phyloP scores from a whole-genome alignment of 1,140 invertebrate species.

The Lepidostoma basale region DNA sequence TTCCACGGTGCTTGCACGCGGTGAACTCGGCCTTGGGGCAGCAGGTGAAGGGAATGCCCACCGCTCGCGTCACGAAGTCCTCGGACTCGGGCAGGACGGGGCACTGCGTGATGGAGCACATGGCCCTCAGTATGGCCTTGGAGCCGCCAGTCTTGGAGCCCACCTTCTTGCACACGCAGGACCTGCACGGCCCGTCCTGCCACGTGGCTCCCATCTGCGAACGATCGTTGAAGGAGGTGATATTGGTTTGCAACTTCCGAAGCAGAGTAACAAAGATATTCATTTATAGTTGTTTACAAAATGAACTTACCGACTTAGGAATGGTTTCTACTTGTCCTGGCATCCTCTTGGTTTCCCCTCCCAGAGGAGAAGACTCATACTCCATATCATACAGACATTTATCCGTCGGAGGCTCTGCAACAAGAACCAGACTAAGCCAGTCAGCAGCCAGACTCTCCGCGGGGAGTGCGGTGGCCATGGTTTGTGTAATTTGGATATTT shows the following conservation, averaged over 20 bases:
- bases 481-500: too few species aligned
- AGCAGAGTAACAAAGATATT: too few species aligned
- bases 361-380: slow-evolving; percentile 60
- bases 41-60: slow-evolving; percentile 63
- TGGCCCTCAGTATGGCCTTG: slow-evolving; percentile 29
- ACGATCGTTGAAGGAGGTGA: neutral
- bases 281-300: too few species aligned
- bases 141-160: slow-evolving; percentile 37
- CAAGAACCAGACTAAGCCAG: neutral
- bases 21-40: slow-evolving; percentile 64
- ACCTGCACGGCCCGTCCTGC: slow-evolving; percentile 72
- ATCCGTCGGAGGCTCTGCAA: slow-evolving; percentile 68
- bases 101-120: slow-evolving; percentile 59
- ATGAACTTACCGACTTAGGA: slow-evolving; percentile 49
- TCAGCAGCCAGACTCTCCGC: neutral
- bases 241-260: too few species aligned
- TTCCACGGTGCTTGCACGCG: slow-evolving; percentile 66
- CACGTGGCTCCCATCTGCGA: slow-evolving; percentile 64
- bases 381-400: slow-evolving; percentile 69
- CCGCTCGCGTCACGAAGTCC: slow-evolving; percentile 63
- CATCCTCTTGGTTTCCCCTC: slow-evolving; percentile 60
- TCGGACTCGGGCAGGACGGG: slow-evolving; percentile 51
- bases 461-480: too few species aligned
- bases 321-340: slow-evolving; percentile 52
- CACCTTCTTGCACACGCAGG: slow-evolving; percentile 63